Percentiles rank a stretch among this genome's conserved stretches.
These are phyloP conservation scores for Bruchidius siliquastri DNA, from an alignment of 2,888 invertebrate species.

Conservation along the genomic window DNA sequence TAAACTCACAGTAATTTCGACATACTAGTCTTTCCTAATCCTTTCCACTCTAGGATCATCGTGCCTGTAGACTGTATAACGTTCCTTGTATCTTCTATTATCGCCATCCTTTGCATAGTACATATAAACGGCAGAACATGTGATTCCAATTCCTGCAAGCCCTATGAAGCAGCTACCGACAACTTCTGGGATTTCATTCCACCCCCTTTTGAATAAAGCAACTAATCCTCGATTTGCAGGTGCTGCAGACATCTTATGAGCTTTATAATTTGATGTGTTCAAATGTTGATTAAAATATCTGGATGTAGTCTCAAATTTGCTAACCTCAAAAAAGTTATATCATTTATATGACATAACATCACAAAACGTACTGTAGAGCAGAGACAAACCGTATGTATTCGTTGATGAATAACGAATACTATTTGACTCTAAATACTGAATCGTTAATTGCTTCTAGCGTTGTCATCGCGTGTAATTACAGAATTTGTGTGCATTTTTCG, in stretches of 20 bases:
- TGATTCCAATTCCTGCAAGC: conserved; percentile 51
- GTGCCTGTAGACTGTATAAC: conserved; percentile 61
- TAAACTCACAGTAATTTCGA: neutral
- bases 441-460: too few relatives aligned
- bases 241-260: conserved; percentile 4
- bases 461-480: too few relatives aligned
- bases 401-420: too few relatives aligned
- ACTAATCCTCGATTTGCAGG: conserved; percentile 30
- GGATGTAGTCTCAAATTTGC: too few relatives aligned
- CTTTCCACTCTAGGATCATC: conserved; percentile 58
- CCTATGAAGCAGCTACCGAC: conserved; percentile 58
- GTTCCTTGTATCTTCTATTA: conserved; percentile 60
- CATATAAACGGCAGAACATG: conserved; percentile 49
- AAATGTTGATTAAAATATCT: too few relatives aligned
- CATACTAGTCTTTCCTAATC: conserved; percentile 51
- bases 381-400: too few relatives aligned
- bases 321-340: too few relatives aligned
- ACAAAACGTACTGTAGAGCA: too few relatives aligned
- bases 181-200: conserved; percentile 71
- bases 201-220: conserved; percentile 47
- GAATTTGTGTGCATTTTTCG: too few relatives aligned
- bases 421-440: too few relatives aligned
- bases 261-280: neutral
- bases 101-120: conserved; percentile 54
- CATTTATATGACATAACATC: too few relatives aligned